These are phyloP conservation scores for Dipus sagitta DNA, from an alignment of 2,797 vertebrate species.

Conservation along the genomic window DNA sequence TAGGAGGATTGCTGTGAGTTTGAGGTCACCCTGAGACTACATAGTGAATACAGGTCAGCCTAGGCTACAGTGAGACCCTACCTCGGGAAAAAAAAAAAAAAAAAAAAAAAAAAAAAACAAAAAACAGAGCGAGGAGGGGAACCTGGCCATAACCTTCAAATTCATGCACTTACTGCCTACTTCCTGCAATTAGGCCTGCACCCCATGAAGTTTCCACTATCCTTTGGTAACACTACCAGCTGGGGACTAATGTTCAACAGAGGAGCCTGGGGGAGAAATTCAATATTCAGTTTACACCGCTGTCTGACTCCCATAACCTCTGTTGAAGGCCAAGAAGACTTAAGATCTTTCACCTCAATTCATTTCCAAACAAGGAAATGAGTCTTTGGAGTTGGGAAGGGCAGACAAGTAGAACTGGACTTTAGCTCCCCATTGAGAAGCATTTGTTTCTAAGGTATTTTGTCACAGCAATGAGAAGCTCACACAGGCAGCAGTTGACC, in stretches of 20 bases:
- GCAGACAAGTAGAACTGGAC: not conserved
- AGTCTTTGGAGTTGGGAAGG: not conserved
- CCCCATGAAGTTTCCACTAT: not conserved
- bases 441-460: not conserved
- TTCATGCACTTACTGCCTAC: not conserved
- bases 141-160: too few species aligned
- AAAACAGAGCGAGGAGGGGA: not conserved
- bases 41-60: too few species aligned
- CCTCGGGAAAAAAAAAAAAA: too few species aligned
- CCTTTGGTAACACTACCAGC: not conserved
- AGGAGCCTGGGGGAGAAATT: not conserved
- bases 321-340: not conserved
- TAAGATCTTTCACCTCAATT: not conserved
- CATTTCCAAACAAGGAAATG: not conserved
- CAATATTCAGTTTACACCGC: not conserved
- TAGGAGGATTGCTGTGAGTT: too few species aligned
- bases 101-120: too few species aligned
- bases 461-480: not conserved
- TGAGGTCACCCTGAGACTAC: too few species aligned
- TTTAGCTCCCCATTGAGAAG: not conserved
- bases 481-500: not conserved
- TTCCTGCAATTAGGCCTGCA: not conserved
- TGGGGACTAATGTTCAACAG: not conserved
- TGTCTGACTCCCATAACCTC: not conserved
- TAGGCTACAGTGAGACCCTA: too few species aligned